Evolutionary conservation across 2,888 invertebrate genomes (phyloP), one percentile per base, ranked within the genome.

Genomic region (Timandra comae): DNA sequence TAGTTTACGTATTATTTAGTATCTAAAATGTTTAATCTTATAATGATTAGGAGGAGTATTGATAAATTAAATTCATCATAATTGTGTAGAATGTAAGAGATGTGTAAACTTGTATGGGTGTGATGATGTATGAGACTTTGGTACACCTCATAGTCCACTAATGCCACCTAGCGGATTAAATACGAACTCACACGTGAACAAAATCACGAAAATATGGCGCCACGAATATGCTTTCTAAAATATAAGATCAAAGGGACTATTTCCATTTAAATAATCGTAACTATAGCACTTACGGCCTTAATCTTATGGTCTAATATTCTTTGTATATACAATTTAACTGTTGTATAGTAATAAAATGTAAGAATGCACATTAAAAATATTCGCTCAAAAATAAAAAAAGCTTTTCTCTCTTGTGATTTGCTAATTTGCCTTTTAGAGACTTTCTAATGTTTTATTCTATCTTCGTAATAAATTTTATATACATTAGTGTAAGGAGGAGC

Each of bases 381-480:
- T 70, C 69, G 72, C 72, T 72, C 69, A 70, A 72, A 63, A 61
- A 16, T 5, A 1, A 16, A 32, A 30, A 33, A 62, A 70, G 61
- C 80, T 82, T 80, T n/a, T 49, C 59, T 49, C 59, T 71, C 66
- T 74, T 62, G 81, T 84, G 79, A 80, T 78, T 84, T 80, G 81
- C 82, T 70, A 48, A 52, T 79, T 77, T 66, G 78, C 79, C 81
- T 81, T 81, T 60, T 71, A 72, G 66, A 59, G 46, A 64, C 64
- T 69, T 73, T 69, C 63, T 71, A 74, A 63, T 52, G 61, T 63
- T 62, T 53, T 49, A 63, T 69, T 63, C 58, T 67, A 66, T 68
- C 68, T 51, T 52, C 56, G 53, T 55, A 57, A 60, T 67, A 65
- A 52, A 51, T 67, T 77, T 74, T 75, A 73, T 76, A 76, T 69